Evolutionary conservation across 1,140 invertebrate genomes (phyloP).

Genomic region (Cyrtorhinus lividipennis): DNA sequence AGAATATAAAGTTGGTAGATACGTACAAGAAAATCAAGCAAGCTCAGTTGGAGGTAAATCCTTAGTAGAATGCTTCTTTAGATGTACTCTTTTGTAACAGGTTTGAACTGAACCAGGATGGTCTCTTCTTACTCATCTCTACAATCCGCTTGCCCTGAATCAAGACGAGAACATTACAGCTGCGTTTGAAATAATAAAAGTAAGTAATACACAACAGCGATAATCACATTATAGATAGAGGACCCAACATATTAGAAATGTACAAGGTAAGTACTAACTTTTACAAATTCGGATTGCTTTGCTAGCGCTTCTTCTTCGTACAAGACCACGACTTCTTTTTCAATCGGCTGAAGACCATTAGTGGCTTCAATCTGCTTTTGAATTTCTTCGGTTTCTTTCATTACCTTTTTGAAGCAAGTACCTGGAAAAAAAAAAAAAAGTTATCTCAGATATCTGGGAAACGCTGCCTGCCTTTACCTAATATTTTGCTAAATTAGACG

Average conservation of each 20-base stretch:
- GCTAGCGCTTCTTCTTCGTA: conserved; percentile 62
- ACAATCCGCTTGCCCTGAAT: conserved; percentile 48
- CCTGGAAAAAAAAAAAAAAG: conserved; percentile 33
- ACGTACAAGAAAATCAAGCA: no score
- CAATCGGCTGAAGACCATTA: conserved; percentile 49
- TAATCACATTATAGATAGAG: background rate
- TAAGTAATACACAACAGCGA: background rate
- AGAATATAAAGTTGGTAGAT: no score
- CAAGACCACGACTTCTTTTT: conserved; percentile 67
- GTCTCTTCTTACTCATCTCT: conserved; percentile 56
- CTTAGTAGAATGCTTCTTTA: conserved; percentile 42
- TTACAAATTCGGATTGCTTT: conserved; percentile 26
- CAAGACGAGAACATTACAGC: no score
- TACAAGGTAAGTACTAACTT: conserved; percentile 30
- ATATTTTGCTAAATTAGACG: no score
- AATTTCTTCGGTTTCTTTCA: conserved; percentile 60
- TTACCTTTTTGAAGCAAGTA: conserved; percentile 67
- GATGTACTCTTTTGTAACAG: conserved; percentile 59
- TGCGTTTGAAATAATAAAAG: conserved; percentile 24
- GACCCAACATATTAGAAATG: background rate
- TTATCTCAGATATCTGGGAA: background rate
- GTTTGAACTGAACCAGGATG: conserved; percentile 66
- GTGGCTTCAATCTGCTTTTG: conserved; percentile 55
- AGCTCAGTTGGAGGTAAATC: conserved; percentile 57
- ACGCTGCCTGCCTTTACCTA: no score